phyloP scores from a whole-genome alignment of 2,797 vertebrate species.

The Aldrovandia affinis region DNA sequence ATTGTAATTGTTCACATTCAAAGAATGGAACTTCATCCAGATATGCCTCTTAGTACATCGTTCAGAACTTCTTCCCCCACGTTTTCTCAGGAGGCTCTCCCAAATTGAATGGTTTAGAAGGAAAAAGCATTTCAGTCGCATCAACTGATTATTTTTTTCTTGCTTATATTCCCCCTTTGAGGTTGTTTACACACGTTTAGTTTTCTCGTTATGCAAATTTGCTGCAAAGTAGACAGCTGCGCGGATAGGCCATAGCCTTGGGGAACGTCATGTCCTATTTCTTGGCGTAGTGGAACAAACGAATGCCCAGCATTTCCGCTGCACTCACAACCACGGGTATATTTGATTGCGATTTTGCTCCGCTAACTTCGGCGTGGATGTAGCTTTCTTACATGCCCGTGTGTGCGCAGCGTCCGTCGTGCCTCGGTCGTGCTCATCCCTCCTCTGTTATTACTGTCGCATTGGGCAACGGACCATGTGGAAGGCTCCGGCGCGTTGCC shows the following conservation, averaged over 20 bases:
- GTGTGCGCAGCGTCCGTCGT: not conserved
- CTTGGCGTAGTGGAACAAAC: slow-evolving; percentile 2
- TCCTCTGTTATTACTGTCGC: slow-evolving; percentile 10
- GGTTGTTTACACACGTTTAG: slow-evolving; percentile 34
- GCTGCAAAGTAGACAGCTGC: slow-evolving; percentile 39
- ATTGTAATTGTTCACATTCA: no score
- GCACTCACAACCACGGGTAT: not conserved
- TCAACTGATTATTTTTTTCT: not conserved
- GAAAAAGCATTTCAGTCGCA: slow-evolving; percentile 10
- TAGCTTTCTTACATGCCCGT: slow-evolving; percentile 1
- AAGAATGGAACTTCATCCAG: no score
- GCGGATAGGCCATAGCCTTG: slow-evolving; percentile 18
- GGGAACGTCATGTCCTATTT: slow-evolving; percentile 36
- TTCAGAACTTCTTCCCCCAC: not conserved
- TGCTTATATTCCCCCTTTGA: slow-evolving; percentile 19
- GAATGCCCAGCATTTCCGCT: not conserved
- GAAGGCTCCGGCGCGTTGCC: slow-evolving; percentile 50
- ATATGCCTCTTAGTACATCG: not conserved
- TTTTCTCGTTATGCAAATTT: slow-evolving; percentile 32
- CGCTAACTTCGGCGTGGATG: not conserved
- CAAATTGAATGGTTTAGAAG: not conserved
- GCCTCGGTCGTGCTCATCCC: slow-evolving; percentile 18
- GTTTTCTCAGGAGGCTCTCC: not conserved
- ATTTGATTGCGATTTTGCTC: not conserved
- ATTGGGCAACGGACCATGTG: slow-evolving; percentile 43